Conservation (phyloP, 2,888 invertebrate species). For the Trichopria drosophilae region DNA sequence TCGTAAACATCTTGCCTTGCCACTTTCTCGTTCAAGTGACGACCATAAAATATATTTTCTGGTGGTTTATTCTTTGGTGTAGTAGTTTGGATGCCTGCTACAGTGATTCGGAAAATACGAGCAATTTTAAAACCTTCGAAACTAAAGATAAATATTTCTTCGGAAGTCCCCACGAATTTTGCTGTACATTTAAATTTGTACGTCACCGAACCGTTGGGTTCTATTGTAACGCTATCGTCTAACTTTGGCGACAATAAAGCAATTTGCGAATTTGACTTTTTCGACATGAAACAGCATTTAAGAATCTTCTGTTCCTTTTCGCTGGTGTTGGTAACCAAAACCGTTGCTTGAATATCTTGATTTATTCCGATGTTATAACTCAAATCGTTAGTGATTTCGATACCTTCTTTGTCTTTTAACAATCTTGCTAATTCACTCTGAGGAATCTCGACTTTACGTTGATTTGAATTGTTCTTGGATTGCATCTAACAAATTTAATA, state of each 20-base stretch:
- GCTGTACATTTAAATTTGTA: slow-evolving; percentile 63
- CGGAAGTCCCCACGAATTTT: slow-evolving; percentile 65
- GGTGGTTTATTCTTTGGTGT: not conserved
- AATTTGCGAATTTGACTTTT: slow-evolving; percentile 62
- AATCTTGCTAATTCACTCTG: slow-evolving; percentile 39
- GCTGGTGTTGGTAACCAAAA: slow-evolving; percentile 60
- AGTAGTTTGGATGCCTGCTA: slow-evolving; percentile 47
- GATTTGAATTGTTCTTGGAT: no score
- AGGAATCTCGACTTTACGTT: slow-evolving; percentile 2
- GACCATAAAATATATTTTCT: slow-evolving; percentile 3
- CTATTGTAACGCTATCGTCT: slow-evolving; percentile 54
- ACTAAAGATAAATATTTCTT: slow-evolving; percentile 65
- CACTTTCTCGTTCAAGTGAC: slow-evolving; percentile 11
- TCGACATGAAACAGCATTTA: slow-evolving; percentile 62
- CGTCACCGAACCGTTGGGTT: slow-evolving; percentile 56
- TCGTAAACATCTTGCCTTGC: slow-evolving; percentile 26
- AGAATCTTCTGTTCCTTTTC: slow-evolving; percentile 57
- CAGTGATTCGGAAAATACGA: slow-evolving; percentile 63
- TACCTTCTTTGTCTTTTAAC: slow-evolving; percentile 59
- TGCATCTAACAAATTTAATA: not conserved
- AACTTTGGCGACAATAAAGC: slow-evolving; percentile 55
- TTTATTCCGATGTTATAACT: slow-evolving; percentile 57
- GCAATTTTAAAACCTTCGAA: slow-evolving; percentile 67
- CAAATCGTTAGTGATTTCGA: slow-evolving; percentile 62
- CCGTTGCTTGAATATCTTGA: slow-evolving; percentile 57